Percentiles rank a stretch among this genome's conserved stretches.
Evolutionary conservation across 2,113 vertebrate species (phyloP).

Genomic region (Chroicocephalus ridibundus): DNA sequence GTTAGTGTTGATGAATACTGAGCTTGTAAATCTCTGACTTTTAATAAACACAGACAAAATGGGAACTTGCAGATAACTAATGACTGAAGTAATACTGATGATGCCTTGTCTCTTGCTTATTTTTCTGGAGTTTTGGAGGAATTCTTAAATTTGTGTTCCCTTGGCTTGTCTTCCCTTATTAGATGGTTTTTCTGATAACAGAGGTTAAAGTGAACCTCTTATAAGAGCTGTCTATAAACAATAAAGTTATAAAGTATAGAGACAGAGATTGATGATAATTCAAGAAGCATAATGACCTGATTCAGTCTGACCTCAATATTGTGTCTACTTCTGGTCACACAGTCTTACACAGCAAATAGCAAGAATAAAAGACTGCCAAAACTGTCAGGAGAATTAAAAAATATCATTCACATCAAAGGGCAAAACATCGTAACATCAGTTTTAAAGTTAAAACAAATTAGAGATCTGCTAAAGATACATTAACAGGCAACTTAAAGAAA

Average conservation of each 20-base stretch:
- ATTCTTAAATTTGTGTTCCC: background rate
- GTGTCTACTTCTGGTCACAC: background rate
- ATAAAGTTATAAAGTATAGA: background rate
- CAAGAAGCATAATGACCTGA: background rate
- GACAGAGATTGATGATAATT: background rate
- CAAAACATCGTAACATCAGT: background rate
- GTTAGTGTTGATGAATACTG: accelerated
- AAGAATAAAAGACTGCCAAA: background rate
- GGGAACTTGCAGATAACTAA: background rate
- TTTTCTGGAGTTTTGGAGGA: background rate
- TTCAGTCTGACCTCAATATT: background rate
- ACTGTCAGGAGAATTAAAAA: background rate
- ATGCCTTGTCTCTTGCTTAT: background rate
- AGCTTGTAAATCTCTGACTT: background rate
- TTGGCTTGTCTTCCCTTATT: background rate
- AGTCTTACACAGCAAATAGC: background rate
- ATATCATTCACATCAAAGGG: background rate
- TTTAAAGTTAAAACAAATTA: background rate
- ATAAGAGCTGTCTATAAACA: background rate
- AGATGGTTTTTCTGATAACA: background rate
- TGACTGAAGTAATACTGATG: background rate
- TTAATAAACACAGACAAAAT: background rate
- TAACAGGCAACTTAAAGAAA: background rate
- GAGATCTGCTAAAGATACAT: background rate
- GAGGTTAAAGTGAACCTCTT: background rate